Evolutionary conservation across 2,113 vertebrate genomes (phyloP), one percentile per base, ranked within the genome.

Genomic region (Dicerorhinus sumatrensis): DNA sequence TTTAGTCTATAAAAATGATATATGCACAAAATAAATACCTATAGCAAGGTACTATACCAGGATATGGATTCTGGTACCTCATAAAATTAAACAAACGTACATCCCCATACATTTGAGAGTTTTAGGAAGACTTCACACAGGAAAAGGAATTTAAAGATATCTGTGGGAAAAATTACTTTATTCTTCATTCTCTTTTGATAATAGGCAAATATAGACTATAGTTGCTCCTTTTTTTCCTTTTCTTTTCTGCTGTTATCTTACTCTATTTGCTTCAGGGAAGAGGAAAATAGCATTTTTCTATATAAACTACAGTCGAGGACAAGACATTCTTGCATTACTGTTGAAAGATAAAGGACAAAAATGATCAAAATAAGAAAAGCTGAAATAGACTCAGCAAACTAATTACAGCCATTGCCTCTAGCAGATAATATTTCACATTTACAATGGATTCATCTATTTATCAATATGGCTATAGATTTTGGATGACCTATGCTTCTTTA

Each of bases 381-480:
- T 87, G 62, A 65, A 86, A 62, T 54, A 62, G 51, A 18, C 2
- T 75, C 89, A 75, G 29, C 12, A 92, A 97, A n/a, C 11, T 95
- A 96, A 94, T 94, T 97, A 93, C 9, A 87, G 33, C 42, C 56
- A 93, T 58, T 75, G 51, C 25, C 17, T 94, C 92, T 58, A 97
- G 75, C 62, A 89, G 63, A 73, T 76, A 72, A 90, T 73, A 86
- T 70, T 86, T 93, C 46, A 70, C 42, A 76, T 89, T 72, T 91
- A 92, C 25, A 94, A 48, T 21, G 10, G 6, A 81, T 33, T 46
- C 7, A 91, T 81, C 33, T 96, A 60, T 72, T 85, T 93, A 65
- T 95, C 62, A 81, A 25, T 88, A 70, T 11, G 69, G 27, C 18
- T 86, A 77, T 80, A 93, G 33, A 93, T 93, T 93, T 86, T 65